A percentile compares a stretch with the other conserved stretches of the same genome.
phyloP scores from a whole-genome alignment of 2,888 invertebrate species.

The Euclidia mi region DNA sequence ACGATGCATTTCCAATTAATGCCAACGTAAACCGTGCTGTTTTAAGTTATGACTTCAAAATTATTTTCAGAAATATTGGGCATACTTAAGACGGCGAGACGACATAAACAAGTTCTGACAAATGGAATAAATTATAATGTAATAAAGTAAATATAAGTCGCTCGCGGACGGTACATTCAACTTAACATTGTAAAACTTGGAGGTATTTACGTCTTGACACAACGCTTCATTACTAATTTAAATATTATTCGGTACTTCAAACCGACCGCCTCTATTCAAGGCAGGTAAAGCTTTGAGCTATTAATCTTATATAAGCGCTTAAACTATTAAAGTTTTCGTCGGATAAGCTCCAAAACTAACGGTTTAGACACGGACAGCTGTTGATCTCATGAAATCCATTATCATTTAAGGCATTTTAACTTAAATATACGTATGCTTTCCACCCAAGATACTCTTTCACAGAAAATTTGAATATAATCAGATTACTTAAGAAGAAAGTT shows the following conservation, averaged over 20 bases:
- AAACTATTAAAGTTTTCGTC: slow-evolving; percentile 77
- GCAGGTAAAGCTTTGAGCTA: slow-evolving; percentile 61
- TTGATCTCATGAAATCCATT: slow-evolving; percentile 57
- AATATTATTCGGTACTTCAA: slow-evolving; percentile 65
- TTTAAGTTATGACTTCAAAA: no score
- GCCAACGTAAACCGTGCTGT: no score
- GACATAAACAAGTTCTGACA: no score
- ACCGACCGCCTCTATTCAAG: slow-evolving; percentile 62
- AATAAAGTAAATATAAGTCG: no score
- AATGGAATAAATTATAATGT: no score
- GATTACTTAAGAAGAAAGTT: not conserved
- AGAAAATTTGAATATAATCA: slow-evolving; percentile 3
- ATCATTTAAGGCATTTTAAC: slow-evolving; percentile 11
- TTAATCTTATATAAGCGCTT: slow-evolving; percentile 78
- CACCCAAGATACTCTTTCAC: not conserved
- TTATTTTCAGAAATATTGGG: no score
- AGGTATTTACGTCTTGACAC: slow-evolving; percentile 35
- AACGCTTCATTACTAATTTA: slow-evolving; percentile 65
- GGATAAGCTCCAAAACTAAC: slow-evolving; percentile 74
- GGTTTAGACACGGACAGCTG: slow-evolving; percentile 72
- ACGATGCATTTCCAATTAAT: no score
- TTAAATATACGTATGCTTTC: not conserved
- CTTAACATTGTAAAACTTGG: not conserved
- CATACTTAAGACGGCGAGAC: no score
- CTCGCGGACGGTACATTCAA: not conserved